Evolutionary conservation across 2,797 vertebrate species (phyloP), one percentile per base, ranked within the genome.

Genomic region (Hemitrygon akajei): DNA sequence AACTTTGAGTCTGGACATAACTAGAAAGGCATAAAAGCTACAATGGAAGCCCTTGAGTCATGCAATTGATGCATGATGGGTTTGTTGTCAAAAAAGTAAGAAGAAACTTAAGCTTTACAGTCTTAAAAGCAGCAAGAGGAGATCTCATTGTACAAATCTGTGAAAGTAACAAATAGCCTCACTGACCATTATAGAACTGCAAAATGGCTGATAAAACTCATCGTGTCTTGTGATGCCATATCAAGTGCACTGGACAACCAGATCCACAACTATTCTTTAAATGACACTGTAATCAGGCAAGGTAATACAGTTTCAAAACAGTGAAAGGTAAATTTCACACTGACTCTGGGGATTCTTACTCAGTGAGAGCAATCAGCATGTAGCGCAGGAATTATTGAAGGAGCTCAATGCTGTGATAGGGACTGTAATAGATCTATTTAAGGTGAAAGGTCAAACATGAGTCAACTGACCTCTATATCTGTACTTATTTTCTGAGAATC

Each of bases 401-500:
- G 63, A 87, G 84, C 84, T 66, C 58, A 58, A 66, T 63, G 84
- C 84, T 87, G 84, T 66, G 63, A 87, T 34, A 10, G 30, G 84
- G 27, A 14, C 58, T 20, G 40, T 56, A 22, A 22, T 3, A 47
- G 80, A 63, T 66, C 63, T 66, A 27, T 3, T 87, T 87, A 63
- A 66, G 84, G n/a, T 6, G 1, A 60, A 87, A 63, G 84, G 66
- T 30, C 84, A 87, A 87, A 87, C 58, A 66, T 86, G 56, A 86
- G 56, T 20, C 34, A 58, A 87, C 14, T 87, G 84, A 87, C 84
- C 58, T 87, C 84, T 18, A 63, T 87, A 66, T n/a, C 58, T 66
- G n/a, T 60, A 87, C n/a, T 87, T 87, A 87, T 87, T 58, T 87
- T 34, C 30, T 87, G 84, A 27, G 18, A 30, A n/a, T 87, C 84